Evolutionary conservation across 2,888 invertebrate species (phyloP).

Genomic region (Argynnis bischoffii): DNA sequence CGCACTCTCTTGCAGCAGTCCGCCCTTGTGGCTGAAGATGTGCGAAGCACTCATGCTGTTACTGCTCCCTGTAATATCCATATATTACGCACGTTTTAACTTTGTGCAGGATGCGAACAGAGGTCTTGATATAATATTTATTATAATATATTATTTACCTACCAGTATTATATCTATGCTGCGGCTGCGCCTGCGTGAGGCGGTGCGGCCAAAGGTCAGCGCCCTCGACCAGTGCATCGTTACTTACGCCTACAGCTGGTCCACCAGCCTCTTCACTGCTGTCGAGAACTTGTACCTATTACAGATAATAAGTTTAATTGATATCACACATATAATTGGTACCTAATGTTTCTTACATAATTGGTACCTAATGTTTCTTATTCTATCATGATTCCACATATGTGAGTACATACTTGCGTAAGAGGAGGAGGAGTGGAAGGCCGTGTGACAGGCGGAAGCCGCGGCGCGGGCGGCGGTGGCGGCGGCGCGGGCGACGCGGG

Average conservation of each 20-base stretch:
- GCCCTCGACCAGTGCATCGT: slow-evolving; percentile 33
- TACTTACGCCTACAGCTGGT: slow-evolving; percentile 34
- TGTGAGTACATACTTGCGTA: slow-evolving; percentile 3
- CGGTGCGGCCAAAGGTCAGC: slow-evolving; percentile 71
- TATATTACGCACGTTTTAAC: background rate
- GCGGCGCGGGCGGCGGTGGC: slow-evolving; percentile 40
- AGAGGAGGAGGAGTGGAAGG: slow-evolving; percentile 29
- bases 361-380: too few relatives aligned
- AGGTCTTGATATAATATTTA: too few relatives aligned
- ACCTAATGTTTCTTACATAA: background rate
- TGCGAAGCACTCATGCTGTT: slow-evolving; percentile 68
- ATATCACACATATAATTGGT: background rate
- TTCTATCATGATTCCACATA: background rate
- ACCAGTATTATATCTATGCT: slow-evolving; percentile 54
- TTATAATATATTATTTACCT: background rate
- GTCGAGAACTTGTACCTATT: slow-evolving; percentile 22
- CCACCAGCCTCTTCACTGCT: slow-evolving; percentile 35
- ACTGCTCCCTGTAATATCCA: slow-evolving; percentile 35
- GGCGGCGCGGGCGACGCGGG: slow-evolving; percentile 78
- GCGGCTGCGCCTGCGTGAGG: slow-evolving; percentile 69
- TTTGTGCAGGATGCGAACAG: too few relatives aligned
- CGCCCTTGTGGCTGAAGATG: slow-evolving; percentile 88
- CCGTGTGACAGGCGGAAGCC: slow-evolving; percentile 12
- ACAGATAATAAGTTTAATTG: background rate
- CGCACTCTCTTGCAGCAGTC: slow-evolving; percentile 79